Conservation (phyloP, 1,140 invertebrate genomes). For the Plectrocnemia conspersa region DNA sequence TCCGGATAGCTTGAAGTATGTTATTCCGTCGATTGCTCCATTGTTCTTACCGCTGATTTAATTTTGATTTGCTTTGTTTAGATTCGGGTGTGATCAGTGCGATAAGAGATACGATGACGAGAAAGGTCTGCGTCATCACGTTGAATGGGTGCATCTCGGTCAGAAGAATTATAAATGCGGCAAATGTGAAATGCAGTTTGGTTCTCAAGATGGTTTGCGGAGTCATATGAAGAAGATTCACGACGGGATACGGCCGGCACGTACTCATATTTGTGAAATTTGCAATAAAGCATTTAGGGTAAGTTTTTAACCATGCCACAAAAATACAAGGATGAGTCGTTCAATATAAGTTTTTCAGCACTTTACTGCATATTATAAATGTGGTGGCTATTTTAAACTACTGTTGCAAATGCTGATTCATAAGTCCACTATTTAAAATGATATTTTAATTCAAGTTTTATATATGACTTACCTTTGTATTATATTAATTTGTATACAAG, state of each 20-base stretch:
- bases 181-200: conserved; percentile 24
- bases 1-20: conserved; percentile 22
- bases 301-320: too few relatives aligned
- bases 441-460: too few relatives aligned
- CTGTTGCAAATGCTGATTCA: too few relatives aligned
- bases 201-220: conserved; percentile 26
- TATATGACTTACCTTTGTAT: too few relatives aligned
- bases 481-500: too few relatives aligned
- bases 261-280: conserved; percentile 27
- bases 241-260: conserved; percentile 27
- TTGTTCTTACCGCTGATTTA: not conserved
- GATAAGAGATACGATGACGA: conserved; percentile 22
- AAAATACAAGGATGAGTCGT: too few relatives aligned
- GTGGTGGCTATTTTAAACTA: too few relatives aligned
- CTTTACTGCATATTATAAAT: too few relatives aligned
- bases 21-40: too few relatives aligned
- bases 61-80: conserved; percentile 9
- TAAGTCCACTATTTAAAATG: too few relatives aligned
- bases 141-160: conserved; percentile 27
- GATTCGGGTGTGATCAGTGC: conserved; percentile 23
- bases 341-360: too few relatives aligned
- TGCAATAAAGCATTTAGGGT: conserved; percentile 33
- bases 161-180: conserved; percentile 24
- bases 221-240: conserved; percentile 29
- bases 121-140: conserved; percentile 19